A percentile compares a stretch with the other conserved stretches of the same genome.
Conservation (phyloP, 2,797 vertebrate genomes). For the Chaetodon trifasciatus region DNA sequence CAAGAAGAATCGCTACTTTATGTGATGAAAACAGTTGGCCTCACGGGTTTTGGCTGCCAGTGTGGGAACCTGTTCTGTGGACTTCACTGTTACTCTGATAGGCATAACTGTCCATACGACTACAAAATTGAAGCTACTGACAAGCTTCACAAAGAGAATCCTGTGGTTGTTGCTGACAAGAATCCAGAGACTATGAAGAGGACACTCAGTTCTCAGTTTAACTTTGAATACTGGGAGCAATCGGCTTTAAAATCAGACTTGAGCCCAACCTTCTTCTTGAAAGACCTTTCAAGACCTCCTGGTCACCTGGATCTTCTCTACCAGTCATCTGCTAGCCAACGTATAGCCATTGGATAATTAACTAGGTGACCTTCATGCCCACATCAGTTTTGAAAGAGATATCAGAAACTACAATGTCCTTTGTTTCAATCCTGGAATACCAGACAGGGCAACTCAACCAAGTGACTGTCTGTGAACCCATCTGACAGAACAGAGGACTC, state of each 20-base stretch:
- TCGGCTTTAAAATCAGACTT: conserved; percentile 64
- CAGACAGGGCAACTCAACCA: too few relatives aligned
- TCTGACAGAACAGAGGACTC: too few relatives aligned
- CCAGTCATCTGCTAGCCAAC: too few relatives aligned
- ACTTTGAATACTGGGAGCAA: conserved; percentile 56
- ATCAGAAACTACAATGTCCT: too few relatives aligned
- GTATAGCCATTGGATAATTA: too few relatives aligned
- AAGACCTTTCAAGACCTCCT: conserved; percentile 54
- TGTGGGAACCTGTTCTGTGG: conserved; percentile 93
- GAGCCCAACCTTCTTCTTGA: conserved; percentile 67
- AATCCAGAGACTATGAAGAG: conserved; percentile 93
- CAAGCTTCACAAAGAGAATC: conserved; percentile 93
- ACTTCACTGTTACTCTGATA: conserved; percentile 92
- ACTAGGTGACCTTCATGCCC: too few relatives aligned
- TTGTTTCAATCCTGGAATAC: too few relatives aligned
- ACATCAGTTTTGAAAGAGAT: too few relatives aligned
- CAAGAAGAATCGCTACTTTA: too few relatives aligned
- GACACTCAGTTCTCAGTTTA: conserved; percentile 44
- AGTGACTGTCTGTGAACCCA: too few relatives aligned
- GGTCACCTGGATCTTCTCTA: too few relatives aligned
- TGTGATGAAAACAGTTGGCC: too few relatives aligned
- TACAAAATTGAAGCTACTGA: conserved; percentile 91
- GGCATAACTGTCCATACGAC: conserved; percentile 92
- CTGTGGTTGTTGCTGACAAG: conserved; percentile 91
- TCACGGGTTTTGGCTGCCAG: conserved; percentile 90